phyloP scores from a whole-genome alignment of 2,113 vertebrate species.

The Syngnathus typhle region DNA sequence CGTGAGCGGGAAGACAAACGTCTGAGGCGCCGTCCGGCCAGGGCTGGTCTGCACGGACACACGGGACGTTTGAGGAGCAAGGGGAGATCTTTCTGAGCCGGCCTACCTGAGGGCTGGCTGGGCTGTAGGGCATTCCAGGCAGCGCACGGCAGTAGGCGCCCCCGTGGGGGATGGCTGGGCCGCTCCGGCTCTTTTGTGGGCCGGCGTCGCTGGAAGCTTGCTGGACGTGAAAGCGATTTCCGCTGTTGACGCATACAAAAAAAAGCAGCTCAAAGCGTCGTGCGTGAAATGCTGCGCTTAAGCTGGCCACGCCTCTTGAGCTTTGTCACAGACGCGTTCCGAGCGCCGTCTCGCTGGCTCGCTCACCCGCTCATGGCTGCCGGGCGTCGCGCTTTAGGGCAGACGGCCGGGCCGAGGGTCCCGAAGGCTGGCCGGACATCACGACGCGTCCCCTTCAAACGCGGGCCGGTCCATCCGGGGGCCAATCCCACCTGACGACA shows the following conservation, averaged over 20 bases:
- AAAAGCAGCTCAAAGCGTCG: neutral
- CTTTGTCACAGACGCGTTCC: no score
- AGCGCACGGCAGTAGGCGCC: conserved; percentile 68
- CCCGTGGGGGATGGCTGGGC: conserved; percentile 72
- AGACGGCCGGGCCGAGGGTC: conserved; percentile 62
- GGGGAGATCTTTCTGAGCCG: neutral
- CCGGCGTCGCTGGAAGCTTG: conserved; percentile 40
- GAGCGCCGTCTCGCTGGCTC: no score
- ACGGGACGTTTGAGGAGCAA: neutral
- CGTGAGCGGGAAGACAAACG: conserved; percentile 70
- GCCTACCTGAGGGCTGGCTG: conserved; percentile 64
- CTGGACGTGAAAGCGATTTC: conserved; percentile 59
- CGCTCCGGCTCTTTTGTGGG: conserved; percentile 52
- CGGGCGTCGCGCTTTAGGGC: conserved; percentile 56
- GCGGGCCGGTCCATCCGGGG: conserved; percentile 18
- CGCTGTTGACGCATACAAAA: conserved; percentile 23
- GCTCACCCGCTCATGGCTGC: conserved; percentile 63
- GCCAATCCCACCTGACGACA: neutral
- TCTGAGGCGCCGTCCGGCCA: conserved; percentile 32
- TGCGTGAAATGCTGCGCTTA: no score
- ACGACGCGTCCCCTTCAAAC: conserved; percentile 44
- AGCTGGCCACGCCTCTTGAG: no score
- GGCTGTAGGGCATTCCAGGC: conserved; percentile 62
- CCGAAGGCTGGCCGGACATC: conserved; percentile 56
- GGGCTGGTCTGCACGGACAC: conserved; percentile 43